Conservation (phyloP, 1,140 invertebrate genomes). For the Cardiocondyla obscurior region DNA sequence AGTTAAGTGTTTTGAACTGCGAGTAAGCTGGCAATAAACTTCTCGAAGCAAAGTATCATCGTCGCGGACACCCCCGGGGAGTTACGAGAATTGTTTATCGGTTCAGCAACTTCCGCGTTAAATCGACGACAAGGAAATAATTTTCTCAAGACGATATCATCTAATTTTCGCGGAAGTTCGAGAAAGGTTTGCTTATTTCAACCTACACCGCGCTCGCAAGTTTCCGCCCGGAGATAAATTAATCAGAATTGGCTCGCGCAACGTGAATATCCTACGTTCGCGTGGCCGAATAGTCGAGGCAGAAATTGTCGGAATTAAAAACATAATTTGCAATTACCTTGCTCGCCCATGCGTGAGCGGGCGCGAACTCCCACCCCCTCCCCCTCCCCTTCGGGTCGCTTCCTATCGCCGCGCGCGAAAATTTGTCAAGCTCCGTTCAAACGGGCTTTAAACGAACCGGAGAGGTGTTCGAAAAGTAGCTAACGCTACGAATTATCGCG, state of each 20-base stretch:
- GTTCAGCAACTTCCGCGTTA: conserved; percentile 24
- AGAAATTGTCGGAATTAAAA: conserved; percentile 28
- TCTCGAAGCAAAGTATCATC: conserved; percentile 30
- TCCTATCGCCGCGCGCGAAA: background rate
- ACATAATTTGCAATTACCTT: conserved; percentile 52
- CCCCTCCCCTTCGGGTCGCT: too few relatives aligned
- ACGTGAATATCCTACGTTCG: background rate
- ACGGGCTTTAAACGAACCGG: conserved; percentile 20
- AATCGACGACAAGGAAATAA: conserved; percentile 29
- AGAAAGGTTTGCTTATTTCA: background rate
- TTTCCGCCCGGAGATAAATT: background rate
- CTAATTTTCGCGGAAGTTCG: conserved; percentile 12
- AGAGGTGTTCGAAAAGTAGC: conserved; percentile 11
- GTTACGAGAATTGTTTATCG: conserved; percentile 44
- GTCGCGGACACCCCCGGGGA: conserved; percentile 34
- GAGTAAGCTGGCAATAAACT: conserved; percentile 37
- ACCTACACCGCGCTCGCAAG: background rate
- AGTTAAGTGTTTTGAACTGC: conserved; percentile 38
- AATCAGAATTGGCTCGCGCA: background rate
- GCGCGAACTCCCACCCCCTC: too few relatives aligned
- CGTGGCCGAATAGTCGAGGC: background rate
- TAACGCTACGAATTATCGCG: conserved; percentile 39
- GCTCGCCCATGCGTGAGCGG: background rate
- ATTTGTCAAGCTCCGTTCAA: conserved; percentile 27
- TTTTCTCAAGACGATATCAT: conserved; percentile 17